Evolutionary conservation across 2,888 invertebrate genomes (phyloP).

Genomic region (Tiliacea citrago): DNA sequence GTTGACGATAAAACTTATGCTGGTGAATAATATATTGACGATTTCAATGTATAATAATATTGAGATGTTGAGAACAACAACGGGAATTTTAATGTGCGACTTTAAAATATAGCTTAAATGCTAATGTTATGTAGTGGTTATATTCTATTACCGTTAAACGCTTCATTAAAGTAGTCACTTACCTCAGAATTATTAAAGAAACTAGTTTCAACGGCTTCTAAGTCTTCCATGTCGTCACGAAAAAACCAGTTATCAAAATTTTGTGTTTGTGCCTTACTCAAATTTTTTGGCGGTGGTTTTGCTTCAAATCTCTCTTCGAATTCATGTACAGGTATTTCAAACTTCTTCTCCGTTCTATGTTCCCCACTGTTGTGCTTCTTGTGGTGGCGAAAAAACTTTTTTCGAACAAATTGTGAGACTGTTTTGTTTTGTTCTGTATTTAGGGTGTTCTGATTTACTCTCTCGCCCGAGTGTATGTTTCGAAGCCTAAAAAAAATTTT

Average conservation of each 20-base stretch:
- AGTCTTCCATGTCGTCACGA: constrained; percentile 83
- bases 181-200: constrained; percentile 78
- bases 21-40: not conserved
- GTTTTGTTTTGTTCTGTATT: constrained; percentile 70
- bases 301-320: constrained; percentile 91
- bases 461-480: constrained; percentile 83
- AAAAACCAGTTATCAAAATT: constrained; percentile 85
- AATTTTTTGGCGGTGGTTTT: constrained; percentile 84
- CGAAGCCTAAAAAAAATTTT: constrained; percentile 75
- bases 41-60: not conserved
- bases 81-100: not conserved
- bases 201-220: constrained; percentile 83
- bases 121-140: not conserved
- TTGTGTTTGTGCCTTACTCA: constrained; percentile 68
- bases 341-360: constrained; percentile 71
- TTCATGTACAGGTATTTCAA: constrained; percentile 90
- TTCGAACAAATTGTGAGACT: constrained; percentile 72
- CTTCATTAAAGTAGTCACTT: constrained; percentile 47
- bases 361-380: constrained; percentile 78
- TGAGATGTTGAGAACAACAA: not conserved
- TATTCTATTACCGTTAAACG: not conserved
- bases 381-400: constrained; percentile 87
- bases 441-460: constrained; percentile 73
- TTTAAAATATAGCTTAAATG: not conserved
- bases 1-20: not conserved